Base-by-base conservation (phyloP, 2,797 vertebrate genomes). In the Hafferia zeledoni region DNA sequence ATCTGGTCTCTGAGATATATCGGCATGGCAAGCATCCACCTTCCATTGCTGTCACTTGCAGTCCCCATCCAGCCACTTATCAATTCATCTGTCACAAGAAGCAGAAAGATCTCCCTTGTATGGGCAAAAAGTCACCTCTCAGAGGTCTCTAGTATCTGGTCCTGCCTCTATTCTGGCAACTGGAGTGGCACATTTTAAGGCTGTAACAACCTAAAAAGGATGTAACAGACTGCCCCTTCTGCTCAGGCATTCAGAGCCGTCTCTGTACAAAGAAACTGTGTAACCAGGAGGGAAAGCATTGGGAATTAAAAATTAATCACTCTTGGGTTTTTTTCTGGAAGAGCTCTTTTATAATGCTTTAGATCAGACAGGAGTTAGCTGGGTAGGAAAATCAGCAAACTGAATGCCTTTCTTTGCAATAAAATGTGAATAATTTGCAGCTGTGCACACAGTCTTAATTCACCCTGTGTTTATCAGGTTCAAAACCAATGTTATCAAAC, bases 11-110 rank as follows among this genome's bases (percentile, higher is more conserved):
- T 75, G 68, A 91, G 64, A 87, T 94, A 50, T 41, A 87, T 87
- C 65, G 59, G 60, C 72, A 87, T 61, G 82, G 72, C 64, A 89
- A 77, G 52, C n/a, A 10, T 93, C 75, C 27, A 74, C 84, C 65
- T 94, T 64, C 78, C 31, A 0, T 74, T 57, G 76, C 72, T 91
- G 71, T 75, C 9, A 11, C 65, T 80, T 3, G 3, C 28, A 37
- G 57, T 95, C 82, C 76, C 82, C 25, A 77, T 91, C 68, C 89
- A 93, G 84, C 31, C 83, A 78, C 75, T 92, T 93, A 92, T 37
- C 93, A 91, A n/a, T 85, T 95, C 20, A 70, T 61, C 71, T 92
- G 87, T 91, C 90, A 89, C 35, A 69, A 85, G 84, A 70, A 91
- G 69, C 57, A 81, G 78, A 80, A 92, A 89, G 69, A 81, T 92